These are phyloP conservation scores for Poecilia wingei DNA, from an alignment of 2,797 vertebrate genomes.

Conservation along the genomic window DNA sequence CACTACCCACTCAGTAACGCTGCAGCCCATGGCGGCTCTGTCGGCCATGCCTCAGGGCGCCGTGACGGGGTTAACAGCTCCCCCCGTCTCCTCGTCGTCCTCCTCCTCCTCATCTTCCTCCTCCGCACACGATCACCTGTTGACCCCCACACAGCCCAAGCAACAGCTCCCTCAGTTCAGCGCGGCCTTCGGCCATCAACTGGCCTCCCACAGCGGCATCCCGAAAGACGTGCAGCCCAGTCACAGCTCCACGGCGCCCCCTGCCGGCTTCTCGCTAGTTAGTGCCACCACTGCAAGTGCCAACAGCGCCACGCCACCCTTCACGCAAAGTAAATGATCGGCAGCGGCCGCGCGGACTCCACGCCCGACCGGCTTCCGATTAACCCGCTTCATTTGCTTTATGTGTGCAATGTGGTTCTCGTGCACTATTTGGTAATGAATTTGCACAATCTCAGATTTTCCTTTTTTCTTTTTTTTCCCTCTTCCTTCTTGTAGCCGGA, in stretches of 20 bases:
- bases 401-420: conserved; percentile 71
- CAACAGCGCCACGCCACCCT: conserved; percentile 89
- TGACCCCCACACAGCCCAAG: conserved; percentile 92
- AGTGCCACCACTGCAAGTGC: conserved; percentile 94
- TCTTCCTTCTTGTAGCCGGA: conserved; percentile 32
- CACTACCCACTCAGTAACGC: conserved; percentile 91
- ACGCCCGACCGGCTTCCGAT: conserved; percentile 31
- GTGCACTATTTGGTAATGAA: conserved; percentile 75
- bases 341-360: conserved; percentile 50
- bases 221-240: conserved; percentile 99
- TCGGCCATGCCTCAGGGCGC: conserved; percentile 93
- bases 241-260: conserved; percentile 98
- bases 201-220: conserved; percentile 98
- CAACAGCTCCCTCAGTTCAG: conserved; percentile 99
- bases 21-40: conserved; percentile 94
- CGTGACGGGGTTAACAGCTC: conserved; percentile 81
- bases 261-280: conserved; percentile 93
- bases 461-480: conserved; percentile 17
- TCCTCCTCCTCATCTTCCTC: conserved; percentile 85
- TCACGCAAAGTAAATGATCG: conserved; percentile 89
- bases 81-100: conserved; percentile 85
- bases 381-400: conserved; percentile 57
- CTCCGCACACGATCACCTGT: conserved; percentile 84
- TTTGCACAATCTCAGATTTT: conserved; percentile 73
- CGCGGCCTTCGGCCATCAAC: conserved; percentile 96